Conservation (phyloP, 2,797 vertebrate species). For the Sebastes trivittatus region DNA sequence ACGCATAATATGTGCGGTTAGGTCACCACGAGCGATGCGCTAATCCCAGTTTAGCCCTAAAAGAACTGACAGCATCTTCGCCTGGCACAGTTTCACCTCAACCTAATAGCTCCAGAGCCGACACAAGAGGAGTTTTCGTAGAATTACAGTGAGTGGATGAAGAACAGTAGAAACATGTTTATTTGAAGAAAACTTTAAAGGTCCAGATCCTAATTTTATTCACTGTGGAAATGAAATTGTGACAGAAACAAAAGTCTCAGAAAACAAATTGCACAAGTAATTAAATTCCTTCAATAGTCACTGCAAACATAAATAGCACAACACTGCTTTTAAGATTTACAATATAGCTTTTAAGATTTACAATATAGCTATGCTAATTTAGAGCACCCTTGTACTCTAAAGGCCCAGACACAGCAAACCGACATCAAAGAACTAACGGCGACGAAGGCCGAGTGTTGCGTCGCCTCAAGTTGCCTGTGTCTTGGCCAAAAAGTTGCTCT, state of each 20-base stretch:
- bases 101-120: slow-evolving; percentile 7
- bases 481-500: too few species aligned
- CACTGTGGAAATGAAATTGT: neutral
- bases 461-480: too few species aligned
- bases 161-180: neutral
- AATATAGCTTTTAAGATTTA: too few species aligned
- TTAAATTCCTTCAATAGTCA: neutral
- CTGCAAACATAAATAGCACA: neutral
- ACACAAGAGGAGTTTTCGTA: neutral
- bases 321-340: neutral
- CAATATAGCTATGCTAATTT: too few species aligned
- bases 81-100: slow-evolving; percentile 45
- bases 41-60: slow-evolving; percentile 78
- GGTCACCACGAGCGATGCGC: slow-evolving; percentile 48
- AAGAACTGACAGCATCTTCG: slow-evolving; percentile 39
- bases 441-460: rapidly evolving
- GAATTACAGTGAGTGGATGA: neutral
- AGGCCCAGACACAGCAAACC: neutral
- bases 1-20: slow-evolving; percentile 52
- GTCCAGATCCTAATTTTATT: slow-evolving; percentile 7
- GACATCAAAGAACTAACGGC: too few species aligned
- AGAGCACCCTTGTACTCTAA: neutral
- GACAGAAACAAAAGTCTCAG: neutral
- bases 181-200: neutral
- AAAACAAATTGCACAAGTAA: neutral